Evolutionary conservation across 2,113 vertebrate genomes (phyloP).

Genomic region (Leptodactylus fuscus): DNA sequence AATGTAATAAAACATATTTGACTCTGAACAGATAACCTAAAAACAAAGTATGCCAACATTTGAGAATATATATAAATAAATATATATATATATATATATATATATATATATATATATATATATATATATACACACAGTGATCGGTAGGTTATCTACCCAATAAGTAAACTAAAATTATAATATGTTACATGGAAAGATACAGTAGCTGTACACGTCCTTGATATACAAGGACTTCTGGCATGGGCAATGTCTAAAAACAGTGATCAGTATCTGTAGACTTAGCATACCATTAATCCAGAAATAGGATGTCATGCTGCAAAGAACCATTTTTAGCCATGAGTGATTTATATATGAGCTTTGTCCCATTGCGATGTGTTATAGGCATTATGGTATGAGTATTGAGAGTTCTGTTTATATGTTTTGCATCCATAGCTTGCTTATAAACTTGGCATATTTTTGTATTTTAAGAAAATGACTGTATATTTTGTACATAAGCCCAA

Average conservation of each 20-base stretch:
- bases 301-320: slow-evolving; percentile 42
- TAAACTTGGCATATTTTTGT: background rate
- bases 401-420: background rate
- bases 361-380: slow-evolving; percentile 8
- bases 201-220: no score
- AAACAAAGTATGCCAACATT: no score
- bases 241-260: slow-evolving; percentile 9
- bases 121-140: no score
- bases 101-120: no score
- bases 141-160: no score
- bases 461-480: background rate
- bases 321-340: slow-evolving; percentile 38
- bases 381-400: background rate
- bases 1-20: no score
- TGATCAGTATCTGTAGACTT: slow-evolving; percentile 15
- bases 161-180: no score
- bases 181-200: no score
- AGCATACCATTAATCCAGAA: slow-evolving; percentile 40
- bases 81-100: no score
- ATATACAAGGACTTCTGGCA: no score
- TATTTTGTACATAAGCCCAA: background rate
- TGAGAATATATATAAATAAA: no score
- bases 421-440: background rate
- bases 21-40: no score
- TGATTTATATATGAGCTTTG: slow-evolving; percentile 47